phyloP scores from a whole-genome alignment of 1,140 invertebrate genomes.

The Eueides isabella region DNA sequence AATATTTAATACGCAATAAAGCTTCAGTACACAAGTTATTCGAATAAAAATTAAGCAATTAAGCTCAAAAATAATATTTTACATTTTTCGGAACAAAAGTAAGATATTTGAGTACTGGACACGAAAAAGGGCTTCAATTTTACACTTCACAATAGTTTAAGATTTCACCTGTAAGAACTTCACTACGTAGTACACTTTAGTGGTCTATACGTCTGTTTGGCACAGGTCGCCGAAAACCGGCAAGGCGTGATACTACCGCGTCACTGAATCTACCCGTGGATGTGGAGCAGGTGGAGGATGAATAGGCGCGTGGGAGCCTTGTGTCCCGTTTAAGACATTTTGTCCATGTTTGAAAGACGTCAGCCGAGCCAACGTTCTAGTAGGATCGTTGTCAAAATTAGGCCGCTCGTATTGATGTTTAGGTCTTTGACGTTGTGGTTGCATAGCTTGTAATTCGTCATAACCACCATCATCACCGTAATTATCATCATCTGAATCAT shows the following conservation, averaged over 20 bases:
- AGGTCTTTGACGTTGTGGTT: constrained; percentile 64
- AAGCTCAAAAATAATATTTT: constrained; percentile 42
- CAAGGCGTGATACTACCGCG: constrained; percentile 79
- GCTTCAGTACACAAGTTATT: constrained; percentile 31
- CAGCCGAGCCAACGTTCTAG: constrained; percentile 62
- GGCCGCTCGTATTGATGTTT: constrained; percentile 77
- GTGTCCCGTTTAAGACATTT: constrained; percentile 49
- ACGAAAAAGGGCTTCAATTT: neutral
- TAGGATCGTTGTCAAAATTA: constrained; percentile 72
- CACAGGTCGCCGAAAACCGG: constrained; percentile 79
- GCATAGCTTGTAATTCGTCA: constrained; percentile 73
- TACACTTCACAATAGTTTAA: constrained; percentile 57
- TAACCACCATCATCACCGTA: constrained; percentile 70
- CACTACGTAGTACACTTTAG: constrained; percentile 60
- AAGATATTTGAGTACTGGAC: constrained; percentile 13
- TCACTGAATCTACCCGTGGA: constrained; percentile 69
- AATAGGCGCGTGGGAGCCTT: constrained; percentile 52
- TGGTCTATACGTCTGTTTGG: constrained; percentile 78
- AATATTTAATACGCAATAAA: constrained; percentile 51
- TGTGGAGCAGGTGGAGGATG: constrained; percentile 68
- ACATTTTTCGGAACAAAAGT: neutral
- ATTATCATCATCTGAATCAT: constrained; percentile 74
- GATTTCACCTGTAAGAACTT: constrained; percentile 65
- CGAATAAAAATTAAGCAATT: constrained; percentile 37
- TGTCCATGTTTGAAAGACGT: constrained; percentile 74